These are phyloP conservation scores for Cyclina sinensis DNA, from an alignment of 1,140 invertebrate genomes.

Conservation along the genomic window DNA sequence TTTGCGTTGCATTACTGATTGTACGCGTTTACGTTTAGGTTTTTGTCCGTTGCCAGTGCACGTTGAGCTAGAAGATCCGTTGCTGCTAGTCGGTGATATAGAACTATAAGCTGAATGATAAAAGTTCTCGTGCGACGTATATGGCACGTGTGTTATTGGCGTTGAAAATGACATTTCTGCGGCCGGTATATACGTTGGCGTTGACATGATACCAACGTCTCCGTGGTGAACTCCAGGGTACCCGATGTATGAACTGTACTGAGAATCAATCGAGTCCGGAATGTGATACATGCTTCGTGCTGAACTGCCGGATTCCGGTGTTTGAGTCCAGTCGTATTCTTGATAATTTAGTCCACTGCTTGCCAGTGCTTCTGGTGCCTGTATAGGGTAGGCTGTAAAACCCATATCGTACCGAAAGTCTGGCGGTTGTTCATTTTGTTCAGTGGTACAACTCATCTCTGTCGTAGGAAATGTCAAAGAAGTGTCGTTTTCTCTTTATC, in stretches of 20 bases:
- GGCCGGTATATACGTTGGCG: conserved; percentile 15
- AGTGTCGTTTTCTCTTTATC: too few relatives aligned
- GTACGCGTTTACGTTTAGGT: conserved; percentile 80
- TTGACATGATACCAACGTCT: conserved; percentile 34
- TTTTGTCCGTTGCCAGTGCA: conserved; percentile 64
- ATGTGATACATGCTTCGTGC: conserved; percentile 32
- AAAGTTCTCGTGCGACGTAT: conserved; percentile 38
- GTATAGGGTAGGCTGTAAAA: conserved; percentile 10
- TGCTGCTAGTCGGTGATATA: conserved; percentile 49
- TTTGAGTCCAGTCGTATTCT: conserved; percentile 63
- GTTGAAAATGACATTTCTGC: conserved; percentile 50
- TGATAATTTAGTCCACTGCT: conserved; percentile 36
- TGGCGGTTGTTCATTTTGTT: conserved; percentile 14
- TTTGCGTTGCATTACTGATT: conserved; percentile 80
- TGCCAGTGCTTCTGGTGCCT: conserved; percentile 8
- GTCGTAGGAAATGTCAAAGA: not conserved
- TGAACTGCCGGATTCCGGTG: not conserved
- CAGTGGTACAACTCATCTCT: conserved; percentile 29
- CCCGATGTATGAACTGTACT: conserved; percentile 29
- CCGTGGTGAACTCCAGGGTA: conserved; percentile 44
- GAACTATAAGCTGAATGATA: conserved; percentile 45
- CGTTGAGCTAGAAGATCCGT: not conserved
- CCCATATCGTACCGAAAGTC: conserved; percentile 61
- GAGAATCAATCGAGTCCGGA: conserved; percentile 34
- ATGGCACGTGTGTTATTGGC: conserved; percentile 48